A percentile compares a stretch with the other conserved stretches of the same genome.
Conservation (phyloP, 2,113 vertebrate species). For the Rhinoderma darwinii region DNA sequence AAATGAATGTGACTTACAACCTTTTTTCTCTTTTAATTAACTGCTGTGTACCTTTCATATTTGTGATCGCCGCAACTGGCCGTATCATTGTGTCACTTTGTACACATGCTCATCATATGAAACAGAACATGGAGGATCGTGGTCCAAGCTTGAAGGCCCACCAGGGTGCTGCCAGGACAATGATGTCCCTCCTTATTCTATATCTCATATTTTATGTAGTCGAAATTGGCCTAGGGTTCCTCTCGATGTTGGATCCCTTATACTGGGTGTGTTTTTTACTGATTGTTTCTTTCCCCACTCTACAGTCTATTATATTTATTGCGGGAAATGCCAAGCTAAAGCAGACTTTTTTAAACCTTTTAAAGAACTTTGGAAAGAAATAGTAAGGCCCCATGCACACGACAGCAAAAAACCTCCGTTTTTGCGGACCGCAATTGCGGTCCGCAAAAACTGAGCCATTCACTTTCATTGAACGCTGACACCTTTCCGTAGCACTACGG, state of each 20-base stretch:
- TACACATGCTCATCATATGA: slow-evolving; percentile 36
- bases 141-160: slow-evolving; percentile 39
- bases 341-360: background rate
- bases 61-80: slow-evolving; percentile 31
- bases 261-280: slow-evolving; percentile 33
- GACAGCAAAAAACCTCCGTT: no score
- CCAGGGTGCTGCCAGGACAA: slow-evolving; percentile 23
- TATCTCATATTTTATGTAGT: slow-evolving; percentile 45
- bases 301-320: slow-evolving; percentile 34
- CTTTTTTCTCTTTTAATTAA: background rate
- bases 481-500: no score
- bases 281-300: slow-evolving; percentile 8
- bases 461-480: no score
- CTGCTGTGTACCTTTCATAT: slow-evolving; percentile 40
- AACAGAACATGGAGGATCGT: slow-evolving; percentile 30
- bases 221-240: slow-evolving; percentile 30
- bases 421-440: no score
- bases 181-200: slow-evolving; percentile 41
- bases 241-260: background rate
- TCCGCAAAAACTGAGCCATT: no score
- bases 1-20: background rate
- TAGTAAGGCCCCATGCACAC: no score
- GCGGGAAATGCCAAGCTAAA: slow-evolving; percentile 35
- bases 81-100: slow-evolving; percentile 35
- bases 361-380: background rate